Evolutionary conservation across 1,140 invertebrate species (phyloP).

Genomic region (Drosophila equinoxialis): DNA sequence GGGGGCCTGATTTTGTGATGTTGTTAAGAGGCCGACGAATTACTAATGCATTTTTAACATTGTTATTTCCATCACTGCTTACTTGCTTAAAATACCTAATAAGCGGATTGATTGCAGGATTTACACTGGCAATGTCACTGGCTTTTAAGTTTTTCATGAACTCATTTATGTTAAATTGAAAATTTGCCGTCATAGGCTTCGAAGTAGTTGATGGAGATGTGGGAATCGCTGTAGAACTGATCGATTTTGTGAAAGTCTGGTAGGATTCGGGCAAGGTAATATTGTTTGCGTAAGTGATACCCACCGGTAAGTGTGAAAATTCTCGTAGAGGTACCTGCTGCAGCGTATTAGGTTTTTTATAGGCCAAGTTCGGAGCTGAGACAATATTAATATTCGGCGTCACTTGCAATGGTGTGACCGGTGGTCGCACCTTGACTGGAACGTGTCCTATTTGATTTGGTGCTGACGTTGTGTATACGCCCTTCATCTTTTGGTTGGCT

Average conservation of each 20-base stretch:
- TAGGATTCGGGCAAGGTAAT: constrained; percentile 66
- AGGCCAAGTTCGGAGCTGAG: constrained; percentile 62
- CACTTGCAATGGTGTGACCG: constrained; percentile 54
- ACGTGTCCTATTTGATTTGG: constrained; percentile 54
- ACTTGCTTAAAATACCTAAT: constrained; percentile 77
- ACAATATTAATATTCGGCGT: constrained; percentile 71
- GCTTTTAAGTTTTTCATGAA: constrained; percentile 73
- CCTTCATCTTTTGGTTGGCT: constrained; percentile 80
- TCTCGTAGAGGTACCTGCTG: constrained; percentile 50
- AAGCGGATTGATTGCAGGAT: constrained; percentile 68
- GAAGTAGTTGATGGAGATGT: constrained; percentile 3
- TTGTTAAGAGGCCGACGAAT: constrained; percentile 41
- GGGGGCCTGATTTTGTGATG: constrained; percentile 16
- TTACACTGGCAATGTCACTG: constrained; percentile 66
- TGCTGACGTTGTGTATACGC: constrained; percentile 49
- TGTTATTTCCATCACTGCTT: constrained; percentile 49
- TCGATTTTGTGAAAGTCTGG: constrained; percentile 63
- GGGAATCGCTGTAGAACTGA: constrained; percentile 43
- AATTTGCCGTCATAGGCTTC: constrained; percentile 49
- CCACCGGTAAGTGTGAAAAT: constrained; percentile 52
- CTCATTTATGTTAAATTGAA: constrained; percentile 76
- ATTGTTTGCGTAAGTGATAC: constrained; percentile 63
- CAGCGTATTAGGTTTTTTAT: constrained; percentile 38
- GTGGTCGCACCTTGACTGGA: constrained; percentile 48
- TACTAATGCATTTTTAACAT: constrained; percentile 47